Percentiles rank a stretch among this genome's conserved stretches.
phyloP scores from a whole-genome alignment of 2,113 vertebrate genomes.

The Brachirus orientalis region DNA sequence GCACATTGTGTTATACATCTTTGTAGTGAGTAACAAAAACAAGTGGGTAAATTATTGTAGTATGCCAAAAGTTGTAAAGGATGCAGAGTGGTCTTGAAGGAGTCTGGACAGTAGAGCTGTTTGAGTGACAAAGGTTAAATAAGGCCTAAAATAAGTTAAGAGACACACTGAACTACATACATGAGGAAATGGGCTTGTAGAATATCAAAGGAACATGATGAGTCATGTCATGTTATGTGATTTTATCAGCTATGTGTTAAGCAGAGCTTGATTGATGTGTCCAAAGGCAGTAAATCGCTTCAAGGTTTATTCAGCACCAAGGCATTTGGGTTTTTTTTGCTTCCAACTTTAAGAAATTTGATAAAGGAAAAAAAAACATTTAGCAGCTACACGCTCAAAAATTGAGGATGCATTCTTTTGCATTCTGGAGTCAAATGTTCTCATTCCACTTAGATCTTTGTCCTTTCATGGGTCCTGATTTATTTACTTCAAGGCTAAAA shows the following conservation, averaged over 20 bases:
- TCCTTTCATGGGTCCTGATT: conserved; percentile 30
- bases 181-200: conserved; percentile 40
- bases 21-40: too few species aligned
- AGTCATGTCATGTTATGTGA: conserved; percentile 20
- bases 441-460: conserved; percentile 2
- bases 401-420: not conserved
- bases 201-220: conserved; percentile 36
- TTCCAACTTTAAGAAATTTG: not conserved
- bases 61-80: too few species aligned
- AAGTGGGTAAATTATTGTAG: too few species aligned
- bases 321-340: not conserved
- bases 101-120: too few species aligned
- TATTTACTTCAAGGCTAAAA: conserved; percentile 47
- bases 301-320: not conserved
- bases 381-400: not conserved
- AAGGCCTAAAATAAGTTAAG: conserved; percentile 31
- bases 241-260: conserved; percentile 34
- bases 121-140: too few species aligned
- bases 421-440: not conserved
- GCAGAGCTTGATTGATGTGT: conserved; percentile 29
- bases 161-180: conserved; percentile 30
- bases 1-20: too few species aligned
- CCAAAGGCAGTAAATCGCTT: conserved; percentile 17
- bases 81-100: not conserved
- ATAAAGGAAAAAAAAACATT: not conserved